A percentile compares a stretch with the other conserved stretches of the same genome.
These are phyloP conservation scores for Coendou prehensilis DNA, from an alignment of 2,797 vertebrate genomes.

Conservation along the genomic window DNA sequence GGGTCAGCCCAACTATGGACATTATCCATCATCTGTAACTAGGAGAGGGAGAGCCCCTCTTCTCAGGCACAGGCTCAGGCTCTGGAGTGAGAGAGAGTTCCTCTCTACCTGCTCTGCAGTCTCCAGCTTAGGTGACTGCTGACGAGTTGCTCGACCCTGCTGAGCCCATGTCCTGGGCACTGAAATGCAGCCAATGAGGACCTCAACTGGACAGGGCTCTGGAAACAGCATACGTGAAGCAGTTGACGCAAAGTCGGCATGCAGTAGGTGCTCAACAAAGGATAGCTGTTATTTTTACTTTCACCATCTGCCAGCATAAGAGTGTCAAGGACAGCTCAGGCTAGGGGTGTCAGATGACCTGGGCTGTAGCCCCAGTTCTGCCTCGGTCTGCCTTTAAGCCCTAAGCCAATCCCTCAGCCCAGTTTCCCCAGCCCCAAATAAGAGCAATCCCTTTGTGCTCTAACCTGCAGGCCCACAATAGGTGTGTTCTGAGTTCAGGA, in stretches of 20 bases:
- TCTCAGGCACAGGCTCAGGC: neutral
- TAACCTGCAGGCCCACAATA: neutral
- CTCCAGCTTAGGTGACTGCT: neutral
- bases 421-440: neutral
- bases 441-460: neutral
- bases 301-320: neutral
- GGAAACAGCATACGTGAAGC: neutral
- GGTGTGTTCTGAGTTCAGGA: neutral
- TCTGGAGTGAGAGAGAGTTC: neutral
- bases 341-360: slow-evolving; percentile 8
- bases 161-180: neutral
- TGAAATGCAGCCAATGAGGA: neutral
- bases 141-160: neutral
- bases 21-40: neutral
- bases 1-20: neutral
- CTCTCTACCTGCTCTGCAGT: neutral
- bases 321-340: neutral
- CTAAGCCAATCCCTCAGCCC: neutral
- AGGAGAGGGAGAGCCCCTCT: neutral
- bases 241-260: neutral
- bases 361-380: neutral
- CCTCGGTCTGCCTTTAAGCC: neutral
- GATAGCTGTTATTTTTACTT: slow-evolving; percentile 23
- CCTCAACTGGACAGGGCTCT: neutral
- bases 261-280: slow-evolving; percentile 17